Conservation (phyloP, 2,797 vertebrate species). For the Hoplostethus mediterraneus region DNA sequence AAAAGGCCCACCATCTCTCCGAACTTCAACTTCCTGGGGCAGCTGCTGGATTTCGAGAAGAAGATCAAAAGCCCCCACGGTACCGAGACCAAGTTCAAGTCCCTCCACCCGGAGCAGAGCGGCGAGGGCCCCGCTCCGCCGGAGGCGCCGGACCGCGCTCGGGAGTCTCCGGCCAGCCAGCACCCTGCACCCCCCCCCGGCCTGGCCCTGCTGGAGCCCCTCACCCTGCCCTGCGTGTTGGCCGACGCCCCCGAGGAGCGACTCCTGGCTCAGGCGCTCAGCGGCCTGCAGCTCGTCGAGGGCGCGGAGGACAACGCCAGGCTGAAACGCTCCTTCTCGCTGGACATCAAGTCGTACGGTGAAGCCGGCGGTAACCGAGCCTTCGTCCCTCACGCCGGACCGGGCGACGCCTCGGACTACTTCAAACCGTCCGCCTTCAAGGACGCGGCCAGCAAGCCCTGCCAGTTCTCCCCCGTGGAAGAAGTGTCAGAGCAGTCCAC, state of each 20-base stretch:
- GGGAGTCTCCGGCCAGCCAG: neutral
- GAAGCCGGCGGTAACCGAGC: conserved; percentile 66
- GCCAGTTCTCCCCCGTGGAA: conserved; percentile 94
- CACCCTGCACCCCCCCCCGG: conserved; percentile 38
- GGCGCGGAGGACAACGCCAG: conserved; percentile 87
- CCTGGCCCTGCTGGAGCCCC: conserved; percentile 58
- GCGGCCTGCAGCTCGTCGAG: conserved; percentile 86
- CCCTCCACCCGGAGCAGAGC: conserved; percentile 78
- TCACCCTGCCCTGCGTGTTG: conserved; percentile 66
- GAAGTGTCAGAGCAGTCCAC: conserved; percentile 94
- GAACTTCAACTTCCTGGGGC: conserved; percentile 98
- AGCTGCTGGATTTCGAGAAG: conserved; percentile 97
- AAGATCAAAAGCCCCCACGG: conserved; percentile 86
- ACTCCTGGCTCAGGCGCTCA: conserved; percentile 85
- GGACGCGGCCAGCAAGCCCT: conserved; percentile 86
- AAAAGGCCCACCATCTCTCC: conserved; percentile 97
- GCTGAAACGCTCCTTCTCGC: conserved; percentile 93
- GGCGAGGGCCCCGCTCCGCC: neutral
- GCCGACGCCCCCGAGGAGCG: conserved; percentile 74
- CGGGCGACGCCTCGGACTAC: conserved; percentile 84
- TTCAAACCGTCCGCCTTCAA: conserved; percentile 85
- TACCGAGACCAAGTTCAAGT: conserved; percentile 74
- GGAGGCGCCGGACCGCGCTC: neutral
- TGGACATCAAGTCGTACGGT: conserved; percentile 92
- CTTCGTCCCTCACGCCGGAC: conserved; percentile 53